These are phyloP conservation scores for Eupithecia inturbata DNA, from an alignment of 2,888 invertebrate genomes.

Conservation along the genomic window DNA sequence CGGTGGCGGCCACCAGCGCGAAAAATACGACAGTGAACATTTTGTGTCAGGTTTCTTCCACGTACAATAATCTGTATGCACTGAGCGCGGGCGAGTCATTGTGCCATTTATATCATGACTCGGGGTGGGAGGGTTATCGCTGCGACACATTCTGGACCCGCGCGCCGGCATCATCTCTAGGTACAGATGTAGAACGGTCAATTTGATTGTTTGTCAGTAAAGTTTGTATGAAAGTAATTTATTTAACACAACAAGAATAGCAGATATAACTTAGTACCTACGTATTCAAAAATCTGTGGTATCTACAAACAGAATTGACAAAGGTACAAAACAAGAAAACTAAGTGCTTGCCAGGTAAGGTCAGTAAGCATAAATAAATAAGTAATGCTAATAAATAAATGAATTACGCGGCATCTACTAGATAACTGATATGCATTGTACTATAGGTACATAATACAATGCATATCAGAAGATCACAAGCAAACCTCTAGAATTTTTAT, in stretches of 20 bases:
- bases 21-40: slow-evolving; percentile 60
- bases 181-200: background rate
- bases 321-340: too few relatives aligned
- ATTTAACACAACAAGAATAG: background rate
- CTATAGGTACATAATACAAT: too few relatives aligned
- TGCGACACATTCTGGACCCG: slow-evolving; percentile 2
- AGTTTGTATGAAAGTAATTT: background rate
- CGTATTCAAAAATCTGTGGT: too few relatives aligned
- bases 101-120: background rate
- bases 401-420: too few relatives aligned
- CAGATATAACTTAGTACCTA: background rate
- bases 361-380: too few relatives aligned
- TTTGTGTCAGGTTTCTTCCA: slow-evolving; percentile 26
- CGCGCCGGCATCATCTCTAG: background rate
- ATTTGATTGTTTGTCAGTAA: background rate
- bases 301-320: too few relatives aligned
- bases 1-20: slow-evolving; percentile 56
- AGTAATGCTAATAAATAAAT: too few relatives aligned
- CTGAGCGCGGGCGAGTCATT: background rate
- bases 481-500: too few relatives aligned
- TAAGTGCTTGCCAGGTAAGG: too few relatives aligned
- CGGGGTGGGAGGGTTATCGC: slow-evolving; percentile 9
- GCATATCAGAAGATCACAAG: too few relatives aligned
- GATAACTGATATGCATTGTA: too few relatives aligned
- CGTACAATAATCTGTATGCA: background rate